These are phyloP conservation scores for Cheiracanthium punctorium DNA, from an alignment of 2,888 invertebrate species.

Conservation along the genomic window DNA sequence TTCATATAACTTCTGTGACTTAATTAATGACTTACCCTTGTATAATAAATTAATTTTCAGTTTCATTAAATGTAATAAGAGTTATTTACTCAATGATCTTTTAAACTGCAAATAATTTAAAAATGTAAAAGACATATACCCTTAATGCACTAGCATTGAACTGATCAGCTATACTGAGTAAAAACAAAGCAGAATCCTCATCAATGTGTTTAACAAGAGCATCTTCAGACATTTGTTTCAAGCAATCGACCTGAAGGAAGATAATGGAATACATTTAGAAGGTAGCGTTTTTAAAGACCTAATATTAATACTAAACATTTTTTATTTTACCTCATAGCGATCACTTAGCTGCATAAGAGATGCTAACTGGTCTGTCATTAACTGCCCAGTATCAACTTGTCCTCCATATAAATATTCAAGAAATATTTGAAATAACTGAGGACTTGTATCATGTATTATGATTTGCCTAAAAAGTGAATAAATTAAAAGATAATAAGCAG, in stretches of 20 bases:
- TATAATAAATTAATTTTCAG: too few species aligned
- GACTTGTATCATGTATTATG: slow-evolving; percentile 82
- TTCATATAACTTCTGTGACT: too few species aligned
- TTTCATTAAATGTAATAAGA: too few species aligned
- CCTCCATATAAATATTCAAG: slow-evolving; percentile 82
- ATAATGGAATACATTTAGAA: not conserved
- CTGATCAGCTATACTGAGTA: slow-evolving; percentile 82
- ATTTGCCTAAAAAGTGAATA: slow-evolving; percentile 79
- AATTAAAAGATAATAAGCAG: too few species aligned
- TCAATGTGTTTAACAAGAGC: slow-evolving; percentile 80
- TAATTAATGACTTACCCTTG: too few species aligned
- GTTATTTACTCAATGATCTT: too few species aligned
- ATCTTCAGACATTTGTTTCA: slow-evolving; percentile 82
- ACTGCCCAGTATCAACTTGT: slow-evolving; percentile 79
- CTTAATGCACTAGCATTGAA: slow-evolving; percentile 80
- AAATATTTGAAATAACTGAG: slow-evolving; percentile 81
- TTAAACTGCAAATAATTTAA: too few species aligned
- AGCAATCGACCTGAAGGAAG: slow-evolving; percentile 78
- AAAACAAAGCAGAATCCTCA: slow-evolving; percentile 81
- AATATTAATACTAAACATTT: not conserved
- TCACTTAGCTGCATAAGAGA: slow-evolving; percentile 82
- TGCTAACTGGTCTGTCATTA: slow-evolving; percentile 79
- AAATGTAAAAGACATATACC: slow-evolving; percentile 78
- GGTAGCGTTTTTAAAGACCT: too few species aligned
- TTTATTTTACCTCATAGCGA: slow-evolving; percentile 76